Evolutionary conservation across 2,113 vertebrate species (phyloP).

Genomic region (Nycticryphes semicollaris): DNA sequence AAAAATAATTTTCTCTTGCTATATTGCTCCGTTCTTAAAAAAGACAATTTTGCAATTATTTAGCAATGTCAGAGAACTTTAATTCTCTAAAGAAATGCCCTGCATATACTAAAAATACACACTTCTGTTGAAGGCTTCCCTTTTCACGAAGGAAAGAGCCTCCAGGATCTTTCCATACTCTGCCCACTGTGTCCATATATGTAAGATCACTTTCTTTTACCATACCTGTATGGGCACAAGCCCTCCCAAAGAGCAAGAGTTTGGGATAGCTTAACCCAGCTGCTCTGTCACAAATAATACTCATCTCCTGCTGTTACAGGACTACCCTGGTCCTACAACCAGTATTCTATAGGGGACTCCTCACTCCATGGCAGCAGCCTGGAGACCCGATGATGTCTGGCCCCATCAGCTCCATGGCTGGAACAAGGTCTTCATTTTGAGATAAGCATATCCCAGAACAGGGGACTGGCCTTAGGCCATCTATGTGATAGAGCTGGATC

Average conservation of each 20-base stretch:
- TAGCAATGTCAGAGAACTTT: neutral
- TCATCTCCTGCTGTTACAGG: neutral
- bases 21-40: neutral
- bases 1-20: slow-evolving; percentile 16
- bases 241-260: neutral
- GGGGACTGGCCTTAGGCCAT: neutral
- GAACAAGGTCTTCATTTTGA: accelerated
- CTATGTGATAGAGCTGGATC: neutral
- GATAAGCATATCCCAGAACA: accelerated
- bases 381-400: neutral
- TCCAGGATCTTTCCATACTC: neutral
- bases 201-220: neutral
- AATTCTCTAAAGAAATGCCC: neutral
- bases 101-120: neutral
- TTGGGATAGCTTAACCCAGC: neutral
- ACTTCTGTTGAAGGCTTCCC: neutral
- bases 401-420: neutral
- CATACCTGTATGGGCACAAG: neutral
- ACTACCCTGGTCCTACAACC: neutral
- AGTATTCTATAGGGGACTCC: neutral
- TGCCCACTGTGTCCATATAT: too few species aligned
- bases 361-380: accelerated
- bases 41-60: neutral
- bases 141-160: neutral
- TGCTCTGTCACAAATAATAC: neutral